A percentile compares a stretch with the other conserved stretches of the same genome.
phyloP scores from a whole-genome alignment of 1,140 invertebrate genomes.

The Drosophila busckii region DNA sequence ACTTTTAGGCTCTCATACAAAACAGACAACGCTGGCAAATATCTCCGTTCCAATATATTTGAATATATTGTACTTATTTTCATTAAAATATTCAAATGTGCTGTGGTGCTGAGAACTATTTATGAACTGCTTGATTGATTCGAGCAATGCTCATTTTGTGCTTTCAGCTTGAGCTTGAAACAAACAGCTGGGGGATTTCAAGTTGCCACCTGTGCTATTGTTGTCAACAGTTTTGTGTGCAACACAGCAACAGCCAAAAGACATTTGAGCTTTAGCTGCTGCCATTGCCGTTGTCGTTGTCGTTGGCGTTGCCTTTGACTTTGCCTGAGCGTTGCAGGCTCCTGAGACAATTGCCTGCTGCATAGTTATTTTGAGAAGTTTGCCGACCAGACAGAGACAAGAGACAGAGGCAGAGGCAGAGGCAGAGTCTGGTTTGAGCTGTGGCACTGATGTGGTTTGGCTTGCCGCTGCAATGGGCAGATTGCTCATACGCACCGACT shows the following conservation, averaged over 20 bases:
- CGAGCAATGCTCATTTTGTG: constrained; percentile 1
- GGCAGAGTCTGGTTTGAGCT: neutral
- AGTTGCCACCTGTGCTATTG: neutral
- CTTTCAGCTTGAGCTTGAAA: constrained; percentile 3
- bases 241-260: neutral
- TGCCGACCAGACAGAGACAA: neutral
- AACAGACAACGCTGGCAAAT: too few relatives aligned
- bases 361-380: neutral
- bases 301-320: too few relatives aligned
- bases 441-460: constrained; percentile 23
- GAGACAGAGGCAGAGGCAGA: neutral
- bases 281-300: too few relatives aligned
- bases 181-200: neutral
- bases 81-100: neutral
- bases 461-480: constrained; percentile 10
- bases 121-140: neutral
- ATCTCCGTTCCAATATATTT: too few relatives aligned
- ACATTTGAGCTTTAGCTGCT: too few relatives aligned
- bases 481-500: constrained; percentile 47
- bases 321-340: too few relatives aligned
- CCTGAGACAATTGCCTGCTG: neutral
- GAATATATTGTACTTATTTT: too few relatives aligned
- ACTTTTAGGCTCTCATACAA: neutral
- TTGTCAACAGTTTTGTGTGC: neutral
- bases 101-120: neutral